Evolutionary conservation across 2,888 invertebrate genomes (phyloP).

Genomic region (Andrena camellia): DNA sequence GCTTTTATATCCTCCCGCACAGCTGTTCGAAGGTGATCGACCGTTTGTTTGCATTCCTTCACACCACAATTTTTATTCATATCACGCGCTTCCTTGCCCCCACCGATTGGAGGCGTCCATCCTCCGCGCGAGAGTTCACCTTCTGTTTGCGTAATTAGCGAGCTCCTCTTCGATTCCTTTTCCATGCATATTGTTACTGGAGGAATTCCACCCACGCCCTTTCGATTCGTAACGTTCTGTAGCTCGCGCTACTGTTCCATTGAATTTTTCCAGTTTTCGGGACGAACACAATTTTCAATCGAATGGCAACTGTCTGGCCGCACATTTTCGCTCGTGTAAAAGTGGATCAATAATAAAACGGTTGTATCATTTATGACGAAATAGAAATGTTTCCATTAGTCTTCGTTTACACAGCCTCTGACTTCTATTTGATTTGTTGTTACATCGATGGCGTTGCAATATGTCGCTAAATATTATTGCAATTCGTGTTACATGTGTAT

Average conservation of each 20-base stretch:
- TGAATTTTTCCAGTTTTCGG: conserved; percentile 26
- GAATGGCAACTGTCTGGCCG: conserved; percentile 17
- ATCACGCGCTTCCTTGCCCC: conserved; percentile 32
- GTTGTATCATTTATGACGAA: conserved; percentile 18
- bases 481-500: no score
- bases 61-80: conserved; percentile 23
- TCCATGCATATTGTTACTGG: conserved; percentile 7
- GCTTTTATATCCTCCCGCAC: not conserved
- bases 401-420: not conserved
- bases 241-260: not conserved
- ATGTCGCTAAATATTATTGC: no score
- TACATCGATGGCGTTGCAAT: not conserved
- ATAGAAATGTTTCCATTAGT: conserved; percentile 45
- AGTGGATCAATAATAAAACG: conserved; percentile 46
- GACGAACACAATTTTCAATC: conserved; percentile 18
- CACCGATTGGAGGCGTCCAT: not conserved
- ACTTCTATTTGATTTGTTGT: conserved; percentile 26
- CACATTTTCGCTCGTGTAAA: conserved; percentile 7
- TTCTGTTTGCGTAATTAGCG: not conserved
- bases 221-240: not conserved
- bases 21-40: conserved; percentile 49
- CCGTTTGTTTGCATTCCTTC: conserved; percentile 41
- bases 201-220: not conserved
- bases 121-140: conserved; percentile 4
- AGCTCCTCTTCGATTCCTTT: conserved; percentile 27